phyloP scores from a whole-genome alignment of 2,113 vertebrate genomes.

The Geococcyx californianus region DNA sequence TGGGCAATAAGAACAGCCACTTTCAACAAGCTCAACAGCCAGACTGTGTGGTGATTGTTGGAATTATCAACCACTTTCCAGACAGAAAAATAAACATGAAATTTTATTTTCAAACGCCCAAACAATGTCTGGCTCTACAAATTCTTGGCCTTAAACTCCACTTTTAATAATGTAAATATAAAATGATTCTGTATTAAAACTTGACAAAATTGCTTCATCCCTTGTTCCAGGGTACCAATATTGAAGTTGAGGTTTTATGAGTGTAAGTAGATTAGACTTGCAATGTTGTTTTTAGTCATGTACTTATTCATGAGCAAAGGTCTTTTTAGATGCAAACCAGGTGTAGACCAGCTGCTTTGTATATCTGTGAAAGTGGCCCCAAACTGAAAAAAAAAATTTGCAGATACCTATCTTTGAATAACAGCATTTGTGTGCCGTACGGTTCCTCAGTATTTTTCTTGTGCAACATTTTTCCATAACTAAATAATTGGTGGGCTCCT shows the following conservation, averaged over 20 bases:
- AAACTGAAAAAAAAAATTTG: neutral
- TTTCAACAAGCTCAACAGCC: neutral
- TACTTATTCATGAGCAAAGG: neutral
- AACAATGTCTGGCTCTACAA: neutral
- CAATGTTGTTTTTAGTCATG: neutral
- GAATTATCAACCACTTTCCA: constrained; percentile 15
- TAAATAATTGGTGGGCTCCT: neutral
- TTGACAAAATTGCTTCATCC: neutral
- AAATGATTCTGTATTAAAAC: neutral
- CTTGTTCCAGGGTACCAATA: neutral
- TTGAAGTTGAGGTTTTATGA: neutral
- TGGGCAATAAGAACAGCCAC: neutral
- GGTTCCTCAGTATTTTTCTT: neutral
- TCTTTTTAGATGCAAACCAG: constrained; percentile 13
- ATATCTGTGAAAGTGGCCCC: neutral
- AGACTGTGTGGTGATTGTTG: neutral
- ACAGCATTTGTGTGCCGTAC: neutral
- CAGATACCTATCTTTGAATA: constrained; percentile 17
- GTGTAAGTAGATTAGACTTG: neutral
- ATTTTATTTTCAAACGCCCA: neutral
- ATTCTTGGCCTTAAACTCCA: neutral
- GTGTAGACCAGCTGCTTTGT: constrained; percentile 6
- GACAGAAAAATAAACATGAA: constrained; percentile 35
- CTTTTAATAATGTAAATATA: neutral
- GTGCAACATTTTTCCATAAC: neutral